Conservation (phyloP, 2,888 invertebrate species). For the Keiferia lycopersicella region DNA sequence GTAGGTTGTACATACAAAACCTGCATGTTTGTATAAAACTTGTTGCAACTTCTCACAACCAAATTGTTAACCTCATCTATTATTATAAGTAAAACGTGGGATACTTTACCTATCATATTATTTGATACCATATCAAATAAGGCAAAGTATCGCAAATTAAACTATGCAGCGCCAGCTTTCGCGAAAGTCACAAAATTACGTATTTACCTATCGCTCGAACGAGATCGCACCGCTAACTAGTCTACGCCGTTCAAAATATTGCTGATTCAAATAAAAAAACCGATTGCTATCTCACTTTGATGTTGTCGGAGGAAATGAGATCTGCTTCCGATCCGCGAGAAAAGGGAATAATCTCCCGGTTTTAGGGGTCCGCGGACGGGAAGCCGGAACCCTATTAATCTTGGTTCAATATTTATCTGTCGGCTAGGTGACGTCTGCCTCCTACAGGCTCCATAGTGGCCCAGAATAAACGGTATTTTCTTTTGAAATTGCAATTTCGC, state of each 20-base stretch:
- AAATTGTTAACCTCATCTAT: no score
- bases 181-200: slow-evolving; percentile 24
- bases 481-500: slow-evolving; percentile 20
- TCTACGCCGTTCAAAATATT: slow-evolving; percentile 68
- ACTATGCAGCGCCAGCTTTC: background rate
- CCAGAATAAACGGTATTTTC: slow-evolving; percentile 17
- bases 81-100: no score
- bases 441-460: slow-evolving; percentile 8
- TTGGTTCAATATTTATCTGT: slow-evolving; percentile 59
- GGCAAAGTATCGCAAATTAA: background rate
- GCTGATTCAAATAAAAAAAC: slow-evolving; percentile 77
- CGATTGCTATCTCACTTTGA: slow-evolving; percentile 80
- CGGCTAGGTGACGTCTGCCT: slow-evolving; percentile 19
- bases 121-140: no score
- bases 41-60: no score
- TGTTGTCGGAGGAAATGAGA: slow-evolving; percentile 80
- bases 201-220: slow-evolving; percentile 28
- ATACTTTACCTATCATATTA: no score
- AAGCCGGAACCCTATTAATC: slow-evolving; percentile 56
- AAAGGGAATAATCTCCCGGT: slow-evolving; percentile 75
- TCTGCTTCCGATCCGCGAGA: slow-evolving; percentile 77
- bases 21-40: no score
- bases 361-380: slow-evolving; percentile 63
- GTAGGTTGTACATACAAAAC: no score
- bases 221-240: slow-evolving; percentile 54